These are phyloP conservation scores for Eremophila alpestris DNA, from an alignment of 2,797 vertebrate genomes.

Conservation along the genomic window DNA sequence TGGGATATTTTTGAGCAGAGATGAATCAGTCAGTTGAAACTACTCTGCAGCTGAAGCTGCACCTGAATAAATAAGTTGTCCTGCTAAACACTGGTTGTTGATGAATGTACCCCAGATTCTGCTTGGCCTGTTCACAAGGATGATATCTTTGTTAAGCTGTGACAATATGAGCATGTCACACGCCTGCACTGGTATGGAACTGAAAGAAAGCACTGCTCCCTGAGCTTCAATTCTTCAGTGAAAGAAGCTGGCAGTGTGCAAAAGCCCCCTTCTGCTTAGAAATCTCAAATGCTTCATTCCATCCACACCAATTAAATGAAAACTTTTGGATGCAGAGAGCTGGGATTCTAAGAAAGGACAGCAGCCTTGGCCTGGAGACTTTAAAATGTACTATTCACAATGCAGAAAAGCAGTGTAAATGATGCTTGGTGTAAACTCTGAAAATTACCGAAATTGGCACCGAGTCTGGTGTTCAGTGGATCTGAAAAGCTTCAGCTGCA, in stretches of 20 bases:
- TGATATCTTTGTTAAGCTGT: neutral
- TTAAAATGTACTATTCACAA: neutral
- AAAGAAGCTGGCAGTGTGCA: neutral
- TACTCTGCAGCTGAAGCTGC: neutral
- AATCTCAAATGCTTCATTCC: neutral
- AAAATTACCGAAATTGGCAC: neutral
- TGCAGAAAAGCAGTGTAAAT: neutral
- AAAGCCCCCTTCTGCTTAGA: neutral
- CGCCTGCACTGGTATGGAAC: neutral
- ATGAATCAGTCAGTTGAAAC: neutral
- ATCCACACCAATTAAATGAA: neutral
- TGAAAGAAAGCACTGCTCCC: neutral
- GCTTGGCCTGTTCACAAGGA: neutral
- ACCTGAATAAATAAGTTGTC: neutral
- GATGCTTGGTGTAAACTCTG: neutral
- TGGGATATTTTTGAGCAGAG: neutral
- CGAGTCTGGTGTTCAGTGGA: neutral
- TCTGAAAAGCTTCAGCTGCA: neutral
- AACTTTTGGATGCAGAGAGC: neutral
- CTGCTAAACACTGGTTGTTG: neutral
- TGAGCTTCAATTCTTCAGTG: neutral
- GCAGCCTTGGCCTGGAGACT: neutral
- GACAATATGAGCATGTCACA: neutral
- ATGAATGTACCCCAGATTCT: neutral
- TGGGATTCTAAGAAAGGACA: neutral